Evolutionary conservation across 2,888 invertebrate genomes (phyloP).

Genomic region (Leptogaster cylindrica): DNA sequence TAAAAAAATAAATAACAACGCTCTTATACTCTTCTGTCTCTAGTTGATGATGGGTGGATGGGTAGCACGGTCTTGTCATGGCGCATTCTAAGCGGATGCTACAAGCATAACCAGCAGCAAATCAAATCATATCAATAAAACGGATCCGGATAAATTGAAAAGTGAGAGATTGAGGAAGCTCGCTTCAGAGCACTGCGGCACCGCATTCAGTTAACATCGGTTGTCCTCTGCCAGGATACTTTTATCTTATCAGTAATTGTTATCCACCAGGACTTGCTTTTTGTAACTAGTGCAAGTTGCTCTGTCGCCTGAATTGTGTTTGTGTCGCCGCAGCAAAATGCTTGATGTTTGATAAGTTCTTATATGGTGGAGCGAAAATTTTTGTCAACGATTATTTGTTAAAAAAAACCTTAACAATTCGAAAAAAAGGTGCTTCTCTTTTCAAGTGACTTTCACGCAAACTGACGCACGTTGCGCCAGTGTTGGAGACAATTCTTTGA

Average conservation of each 20-base stretch:
- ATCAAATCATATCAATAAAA: neutral
- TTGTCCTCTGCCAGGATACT: constrained; percentile 7
- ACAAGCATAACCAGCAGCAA: neutral
- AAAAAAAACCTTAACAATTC: constrained; percentile 18
- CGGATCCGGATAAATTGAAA: constrained; percentile 1
- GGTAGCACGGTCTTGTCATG: constrained; percentile 26
- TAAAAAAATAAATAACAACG: constrained; percentile 8
- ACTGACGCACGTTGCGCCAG: constrained; percentile 14
- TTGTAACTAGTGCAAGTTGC: constrained; percentile 16
- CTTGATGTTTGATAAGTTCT: constrained; percentile 5
- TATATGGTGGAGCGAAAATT: constrained; percentile 9
- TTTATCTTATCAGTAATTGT: constrained; percentile 2
- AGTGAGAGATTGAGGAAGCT: constrained; percentile 3
- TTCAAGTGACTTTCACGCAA: constrained; percentile 27
- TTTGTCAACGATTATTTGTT: constrained; percentile 10
- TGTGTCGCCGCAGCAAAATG: constrained; percentile 2
- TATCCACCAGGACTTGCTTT: too few relatives aligned
- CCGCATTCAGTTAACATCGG: constrained; percentile 22
- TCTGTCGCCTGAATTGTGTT: too few relatives aligned
- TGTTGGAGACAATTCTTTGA: constrained; percentile 5
- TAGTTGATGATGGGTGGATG: constrained; percentile 35
- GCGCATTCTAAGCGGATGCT: constrained; percentile 5
- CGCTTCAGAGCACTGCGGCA: neutral
- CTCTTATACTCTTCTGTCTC: constrained; percentile 26
- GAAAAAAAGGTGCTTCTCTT: constrained; percentile 24